A percentile compares a stretch with the other conserved stretches of the same genome.
phyloP scores from a whole-genome alignment of 2,888 invertebrate species.

The Cheiracanthium punctorium region DNA sequence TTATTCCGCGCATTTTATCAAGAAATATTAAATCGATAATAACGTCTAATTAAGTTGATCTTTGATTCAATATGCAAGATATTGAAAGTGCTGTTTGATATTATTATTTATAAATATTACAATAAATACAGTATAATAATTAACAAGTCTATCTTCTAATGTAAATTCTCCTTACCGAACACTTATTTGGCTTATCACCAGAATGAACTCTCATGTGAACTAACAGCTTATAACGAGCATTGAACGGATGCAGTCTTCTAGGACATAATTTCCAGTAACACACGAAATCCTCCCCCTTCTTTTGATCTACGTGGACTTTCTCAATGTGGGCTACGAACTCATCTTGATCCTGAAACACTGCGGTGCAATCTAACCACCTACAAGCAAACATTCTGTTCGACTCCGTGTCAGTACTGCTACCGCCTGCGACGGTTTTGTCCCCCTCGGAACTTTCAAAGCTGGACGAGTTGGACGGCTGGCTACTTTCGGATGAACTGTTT shows the following conservation, averaged over 20 bases:
- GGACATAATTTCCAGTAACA: constrained; percentile 97
- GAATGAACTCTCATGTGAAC: constrained; percentile 98
- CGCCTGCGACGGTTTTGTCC: constrained; percentile 47
- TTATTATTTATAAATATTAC: too few relatives aligned
- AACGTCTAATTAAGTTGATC: too few relatives aligned
- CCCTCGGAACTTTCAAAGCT: constrained; percentile 70
- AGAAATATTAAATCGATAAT: too few relatives aligned
- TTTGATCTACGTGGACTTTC: constrained; percentile 81
- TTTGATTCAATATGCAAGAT: too few relatives aligned
- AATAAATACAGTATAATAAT: too few relatives aligned
- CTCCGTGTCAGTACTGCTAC: constrained; percentile 62
- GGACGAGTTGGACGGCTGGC: constrained; percentile 66
- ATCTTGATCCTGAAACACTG: constrained; percentile 62
- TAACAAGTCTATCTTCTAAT: too few relatives aligned
- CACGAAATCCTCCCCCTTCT: constrained; percentile 86
- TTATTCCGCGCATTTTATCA: too few relatives aligned
- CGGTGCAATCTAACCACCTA: constrained; percentile 64
- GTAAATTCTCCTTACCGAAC: constrained; percentile 90
- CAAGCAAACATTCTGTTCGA: constrained; percentile 53
- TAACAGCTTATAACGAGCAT: constrained; percentile 96
- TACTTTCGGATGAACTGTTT: constrained; percentile 57
- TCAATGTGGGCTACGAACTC: constrained; percentile 85
- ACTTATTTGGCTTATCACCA: constrained; percentile 98
- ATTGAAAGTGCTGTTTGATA: too few relatives aligned
- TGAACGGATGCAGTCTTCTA: constrained; percentile 91